Evolutionary conservation across 2,113 vertebrate genomes (phyloP).

Genomic region (Alethe castanea): DNA sequence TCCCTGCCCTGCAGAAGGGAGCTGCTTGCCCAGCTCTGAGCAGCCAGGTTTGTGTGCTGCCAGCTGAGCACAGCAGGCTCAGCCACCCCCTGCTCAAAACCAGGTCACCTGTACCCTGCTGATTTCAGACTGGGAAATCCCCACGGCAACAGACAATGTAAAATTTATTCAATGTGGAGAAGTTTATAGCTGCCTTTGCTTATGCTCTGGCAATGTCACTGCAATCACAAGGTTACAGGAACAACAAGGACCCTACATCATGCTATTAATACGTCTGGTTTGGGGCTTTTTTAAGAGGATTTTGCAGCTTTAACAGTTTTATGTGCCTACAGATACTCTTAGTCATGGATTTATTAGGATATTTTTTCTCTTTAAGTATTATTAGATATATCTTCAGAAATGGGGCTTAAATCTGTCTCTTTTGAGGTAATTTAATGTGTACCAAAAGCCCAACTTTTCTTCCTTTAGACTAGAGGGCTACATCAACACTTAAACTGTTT

Average conservation of each 20-base stretch:
- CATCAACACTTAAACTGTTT: neutral
- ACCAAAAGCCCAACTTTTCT: neutral
- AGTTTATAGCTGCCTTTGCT: neutral
- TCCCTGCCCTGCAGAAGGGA: neutral
- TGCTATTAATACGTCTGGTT: neutral
- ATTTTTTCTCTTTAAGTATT: constrained; percentile 25
- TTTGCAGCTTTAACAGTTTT: constrained; percentile 48
- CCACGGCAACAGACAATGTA: neutral
- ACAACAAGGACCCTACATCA: neutral
- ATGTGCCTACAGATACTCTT: constrained; percentile 26
- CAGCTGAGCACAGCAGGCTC: neutral
- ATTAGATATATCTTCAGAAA: constrained; percentile 15
- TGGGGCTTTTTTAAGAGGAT: constrained; percentile 3
- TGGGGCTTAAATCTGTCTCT: neutral
- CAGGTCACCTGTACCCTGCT: neutral
- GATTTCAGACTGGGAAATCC: neutral
- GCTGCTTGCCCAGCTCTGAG: neutral
- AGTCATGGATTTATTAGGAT: constrained; percentile 31
- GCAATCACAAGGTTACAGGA: constrained; percentile 14
- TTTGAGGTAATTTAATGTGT: neutral
- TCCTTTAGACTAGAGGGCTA: neutral
- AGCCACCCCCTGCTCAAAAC: neutral
- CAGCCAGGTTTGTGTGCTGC: neutral
- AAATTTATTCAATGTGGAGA: neutral
- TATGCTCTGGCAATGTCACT: neutral